Evolutionary conservation across 2,113 vertebrate genomes (phyloP).

Genomic region (Piprites chloris): DNA sequence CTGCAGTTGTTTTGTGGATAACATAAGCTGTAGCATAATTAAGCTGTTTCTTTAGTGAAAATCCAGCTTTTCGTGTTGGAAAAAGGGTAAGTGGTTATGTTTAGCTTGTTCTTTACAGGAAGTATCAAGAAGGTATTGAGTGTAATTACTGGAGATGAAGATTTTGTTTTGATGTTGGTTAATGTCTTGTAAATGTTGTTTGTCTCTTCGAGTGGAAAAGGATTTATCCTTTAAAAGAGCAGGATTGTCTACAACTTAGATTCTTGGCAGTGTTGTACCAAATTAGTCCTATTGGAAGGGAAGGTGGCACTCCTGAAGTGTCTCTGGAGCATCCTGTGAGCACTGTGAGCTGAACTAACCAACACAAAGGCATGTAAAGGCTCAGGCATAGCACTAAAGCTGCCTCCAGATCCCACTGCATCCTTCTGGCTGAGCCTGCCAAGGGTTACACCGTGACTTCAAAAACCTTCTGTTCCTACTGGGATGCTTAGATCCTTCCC

Average conservation of each 20-base stretch:
- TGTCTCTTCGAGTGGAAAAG: background rate
- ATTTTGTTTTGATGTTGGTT: background rate
- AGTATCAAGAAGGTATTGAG: background rate
- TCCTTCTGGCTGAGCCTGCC: background rate
- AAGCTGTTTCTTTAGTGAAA: background rate
- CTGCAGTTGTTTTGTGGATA: background rate
- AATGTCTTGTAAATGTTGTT: background rate
- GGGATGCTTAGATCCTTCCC: background rate
- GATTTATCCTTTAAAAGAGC: background rate
- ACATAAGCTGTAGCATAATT: background rate
- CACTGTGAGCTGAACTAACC: background rate
- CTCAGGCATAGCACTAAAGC: background rate
- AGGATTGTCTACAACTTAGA: background rate
- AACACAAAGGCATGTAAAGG: background rate
- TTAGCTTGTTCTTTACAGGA: background rate
- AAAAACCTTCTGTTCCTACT: background rate
- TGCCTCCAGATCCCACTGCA: background rate
- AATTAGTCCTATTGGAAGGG: background rate
- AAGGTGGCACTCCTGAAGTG: background rate
- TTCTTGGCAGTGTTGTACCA: background rate
- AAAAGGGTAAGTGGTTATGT: background rate
- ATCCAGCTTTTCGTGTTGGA: background rate
- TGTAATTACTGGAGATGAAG: constrained; percentile 1
- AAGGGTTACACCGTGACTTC: background rate
- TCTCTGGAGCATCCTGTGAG: background rate